Base-by-base conservation (phyloP, 2,888 invertebrate genomes). In the Carcina quercana region DNA sequence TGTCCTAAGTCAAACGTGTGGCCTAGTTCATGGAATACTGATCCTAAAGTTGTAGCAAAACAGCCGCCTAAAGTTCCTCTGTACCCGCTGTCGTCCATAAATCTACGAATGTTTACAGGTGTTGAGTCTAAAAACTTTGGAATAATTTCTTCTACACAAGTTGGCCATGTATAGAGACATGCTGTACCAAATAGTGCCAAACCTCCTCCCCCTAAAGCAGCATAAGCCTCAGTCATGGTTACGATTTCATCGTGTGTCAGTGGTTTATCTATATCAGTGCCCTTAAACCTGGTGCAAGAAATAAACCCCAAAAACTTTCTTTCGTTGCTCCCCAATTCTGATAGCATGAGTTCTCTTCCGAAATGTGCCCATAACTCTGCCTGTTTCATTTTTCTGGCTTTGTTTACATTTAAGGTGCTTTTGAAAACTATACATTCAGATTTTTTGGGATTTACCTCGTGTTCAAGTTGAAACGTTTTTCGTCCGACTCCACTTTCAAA, bases 1-100 rank as follows among this genome's bases (percentile, higher is more conserved):
- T 98, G 97, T 0, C 96, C 97, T 35, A 98, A 86, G 73, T 97
- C 96, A 68, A 98, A 96, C 0, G 94, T 94, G 65, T 98, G 98
- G 10, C 95, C 95, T 27, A 98, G 85, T 84, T 98, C 98, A 68
- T 98, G 98, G 22, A 96, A 90, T 5, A 94, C 92, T 10, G 96
- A 92, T 10, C 97, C 97, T 22, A 98, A 75, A 11, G 95, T 95
- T 4, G 96, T 95, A 10, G 96, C 92, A 71, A 92, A 94, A 63
- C 96, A 95, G 17, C 93, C 94, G 38, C 94, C 95, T 50, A 90
- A 87, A 1, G 94, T 95, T 20, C 94, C 91, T 38, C 96, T 88
- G 68, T 95, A 95, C 51, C 94, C 94, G 69, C 96, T 96, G 59
- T 97, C 96, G 72, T 97, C 96, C 88, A 97, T 92, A 54, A 93